Percentiles rank a stretch among this genome's conserved stretches.
These are phyloP conservation scores for Metopolophium dirhodum DNA, from an alignment of 1,140 invertebrate species.

Conservation along the genomic window DNA sequence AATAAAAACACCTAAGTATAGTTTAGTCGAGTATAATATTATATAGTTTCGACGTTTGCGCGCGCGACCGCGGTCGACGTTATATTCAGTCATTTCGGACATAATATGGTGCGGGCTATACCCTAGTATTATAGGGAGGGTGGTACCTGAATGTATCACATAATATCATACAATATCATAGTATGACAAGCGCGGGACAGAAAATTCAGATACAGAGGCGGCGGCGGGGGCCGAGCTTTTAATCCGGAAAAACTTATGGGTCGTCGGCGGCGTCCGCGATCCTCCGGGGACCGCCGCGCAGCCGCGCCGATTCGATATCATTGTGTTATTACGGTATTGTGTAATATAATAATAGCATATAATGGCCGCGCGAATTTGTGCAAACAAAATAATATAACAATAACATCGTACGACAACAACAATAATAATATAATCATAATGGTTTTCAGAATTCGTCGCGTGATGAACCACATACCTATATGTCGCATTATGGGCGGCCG, in stretches of 20 bases:
- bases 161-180: too few species aligned
- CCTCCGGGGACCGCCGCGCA: not conserved
- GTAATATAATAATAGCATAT: too few species aligned
- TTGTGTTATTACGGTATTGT: not conserved
- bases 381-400: not conserved
- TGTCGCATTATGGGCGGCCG: not conserved
- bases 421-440: too few species aligned
- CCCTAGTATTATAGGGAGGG: too few species aligned
- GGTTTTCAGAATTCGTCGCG: not conserved
- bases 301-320: not conserved
- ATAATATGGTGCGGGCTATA: not conserved
- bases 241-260: not conserved
- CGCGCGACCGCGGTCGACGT: not conserved
- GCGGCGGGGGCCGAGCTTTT: not conserved
- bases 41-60: not conserved
- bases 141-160: not conserved
- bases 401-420: not conserved
- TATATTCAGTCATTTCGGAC: not conserved
- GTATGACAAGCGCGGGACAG: not conserved
- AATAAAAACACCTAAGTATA: conserved; percentile 47
- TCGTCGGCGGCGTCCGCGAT: not conserved
- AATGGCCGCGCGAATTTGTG: not conserved
- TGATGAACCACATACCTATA: not conserved
- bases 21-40: not conserved
- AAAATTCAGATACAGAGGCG: not conserved